phyloP scores from a whole-genome alignment of 1,140 invertebrate species.

The Bathynomus jamesi region DNA sequence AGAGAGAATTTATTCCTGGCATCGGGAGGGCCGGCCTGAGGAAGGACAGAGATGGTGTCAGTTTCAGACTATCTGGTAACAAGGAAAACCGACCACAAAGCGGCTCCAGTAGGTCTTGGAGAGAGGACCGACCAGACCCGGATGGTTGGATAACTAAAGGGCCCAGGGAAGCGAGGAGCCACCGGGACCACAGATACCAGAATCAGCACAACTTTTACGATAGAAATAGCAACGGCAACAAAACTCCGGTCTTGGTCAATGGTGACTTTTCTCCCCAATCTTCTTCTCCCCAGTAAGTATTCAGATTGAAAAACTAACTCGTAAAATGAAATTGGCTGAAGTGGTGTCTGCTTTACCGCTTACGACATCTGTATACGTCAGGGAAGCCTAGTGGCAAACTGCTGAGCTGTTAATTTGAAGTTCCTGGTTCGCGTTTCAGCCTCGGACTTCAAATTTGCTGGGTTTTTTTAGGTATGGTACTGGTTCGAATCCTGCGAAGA shows the following conservation, averaged over 20 bases:
- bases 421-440: too few relatives aligned
- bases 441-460: too few relatives aligned
- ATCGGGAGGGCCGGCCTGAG: background rate
- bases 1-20: background rate
- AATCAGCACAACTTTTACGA: conserved; percentile 5
- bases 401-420: too few relatives aligned
- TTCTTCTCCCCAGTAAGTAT: conserved; percentile 8
- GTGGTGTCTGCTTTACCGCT: too few relatives aligned
- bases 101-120: conserved; percentile 16
- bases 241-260: conserved; percentile 7
- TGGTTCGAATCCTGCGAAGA: too few relatives aligned
- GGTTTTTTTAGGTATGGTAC: too few relatives aligned
- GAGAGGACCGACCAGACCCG: conserved; percentile 20
- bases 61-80: conserved; percentile 7
- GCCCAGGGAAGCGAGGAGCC: conserved; percentile 14
- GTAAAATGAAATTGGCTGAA: too few relatives aligned
- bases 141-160: conserved; percentile 30
- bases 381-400: too few relatives aligned
- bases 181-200: conserved; percentile 10
- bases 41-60: conserved; percentile 4
- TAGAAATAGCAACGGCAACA: background rate
- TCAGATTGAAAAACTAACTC: too few relatives aligned
- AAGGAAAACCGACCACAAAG: conserved; percentile 5
- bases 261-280: conserved; percentile 17
- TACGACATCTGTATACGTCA: too few relatives aligned